Evolutionary conservation across 1,140 invertebrate species (phyloP).

Genomic region (Dendrolimus punctatus): DNA sequence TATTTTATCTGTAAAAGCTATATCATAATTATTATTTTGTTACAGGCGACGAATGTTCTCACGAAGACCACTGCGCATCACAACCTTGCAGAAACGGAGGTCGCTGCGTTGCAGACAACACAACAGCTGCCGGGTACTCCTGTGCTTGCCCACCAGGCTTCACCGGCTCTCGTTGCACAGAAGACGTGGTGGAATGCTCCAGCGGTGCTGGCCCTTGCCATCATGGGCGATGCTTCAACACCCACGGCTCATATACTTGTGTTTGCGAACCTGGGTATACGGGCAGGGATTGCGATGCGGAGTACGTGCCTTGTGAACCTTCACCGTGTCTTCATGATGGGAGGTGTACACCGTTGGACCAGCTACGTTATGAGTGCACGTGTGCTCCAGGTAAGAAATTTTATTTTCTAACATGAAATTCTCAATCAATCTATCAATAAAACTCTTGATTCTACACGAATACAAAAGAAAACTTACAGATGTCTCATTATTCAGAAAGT

Average conservation of each 20-base stretch:
- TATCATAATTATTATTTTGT: slow-evolving; percentile 25
- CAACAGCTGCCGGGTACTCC: slow-evolving; percentile 75
- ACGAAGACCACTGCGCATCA: slow-evolving; percentile 90
- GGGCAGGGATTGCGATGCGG: slow-evolving; percentile 90
- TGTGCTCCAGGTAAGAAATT: slow-evolving; percentile 88
- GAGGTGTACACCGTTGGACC: slow-evolving; percentile 81
- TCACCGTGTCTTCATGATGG: slow-evolving; percentile 93
- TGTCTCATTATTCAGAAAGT: no score
- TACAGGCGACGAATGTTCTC: slow-evolving; percentile 88
- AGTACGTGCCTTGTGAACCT: slow-evolving; percentile 92
- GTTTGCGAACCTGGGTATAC: slow-evolving; percentile 91
- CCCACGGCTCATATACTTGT: slow-evolving; percentile 93
- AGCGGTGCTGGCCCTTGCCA: slow-evolving; percentile 81
- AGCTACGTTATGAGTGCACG: slow-evolving; percentile 86
- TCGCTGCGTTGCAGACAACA: slow-evolving; percentile 81
- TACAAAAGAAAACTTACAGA: no score
- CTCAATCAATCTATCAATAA: no score
- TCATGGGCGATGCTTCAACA: slow-evolving; percentile 89
- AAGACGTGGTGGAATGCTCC: slow-evolving; percentile 92
- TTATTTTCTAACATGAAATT: not conserved
- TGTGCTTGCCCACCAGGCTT: slow-evolving; percentile 92
- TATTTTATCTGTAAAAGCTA: no score
- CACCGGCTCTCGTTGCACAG: slow-evolving; percentile 86
- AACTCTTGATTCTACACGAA: no score
- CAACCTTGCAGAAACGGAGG: slow-evolving; percentile 91